Base-by-base conservation (phyloP, 2,797 vertebrate species). In the Micromesistius poutassou region DNA sequence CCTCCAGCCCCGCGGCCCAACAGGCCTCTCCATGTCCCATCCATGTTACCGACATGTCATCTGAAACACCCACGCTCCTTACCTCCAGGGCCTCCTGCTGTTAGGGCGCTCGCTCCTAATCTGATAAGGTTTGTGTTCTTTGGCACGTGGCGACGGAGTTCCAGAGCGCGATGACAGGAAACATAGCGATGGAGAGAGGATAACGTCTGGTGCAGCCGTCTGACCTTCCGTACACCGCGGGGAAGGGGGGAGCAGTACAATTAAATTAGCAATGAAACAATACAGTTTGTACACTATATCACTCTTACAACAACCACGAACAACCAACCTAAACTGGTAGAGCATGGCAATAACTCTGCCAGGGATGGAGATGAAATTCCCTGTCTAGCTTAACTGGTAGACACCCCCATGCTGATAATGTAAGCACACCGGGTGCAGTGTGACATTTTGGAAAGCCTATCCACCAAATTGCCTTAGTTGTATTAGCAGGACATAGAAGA, bases 41-140 rank as follows among this genome's bases (percentile, higher is more conserved):
- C 30, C 12, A 25, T 71, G 70, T 30, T 28, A 66, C n/a, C 55
- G 12, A 66, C 62, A 66, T 66, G 62, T 66, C 62, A 66, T 66
- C 55, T 66, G 55, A 66, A 28, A 66, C 62, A 66, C n/a, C 4
- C 1, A 12, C 25, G 62, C 62, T 66, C 25, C 62, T 66, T 28
- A 66, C 55, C 55, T 66, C 55, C 55, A 66, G 62, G 62, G 62
- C 62, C 62, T 66, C 62, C 62, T 66, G 62, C 25, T 7, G 62
- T 66, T 25, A 66, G 62, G 10, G 19, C 55, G n/a, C 62, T 28
- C n/a, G 5, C 25, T 79, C 76, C 76, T 81, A 76, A 85, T 86
- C 83, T 88, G 81, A 89, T 84, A 82, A 83, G 82, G 72, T 73
- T 71, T 82, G 76, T 76, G 77, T 76, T 74, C 83, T 81, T 85